Percentiles rank a stretch among this genome's conserved stretches.
Conservation (phyloP, 2,797 vertebrate species). For the Threskiornis aethiopicus region DNA sequence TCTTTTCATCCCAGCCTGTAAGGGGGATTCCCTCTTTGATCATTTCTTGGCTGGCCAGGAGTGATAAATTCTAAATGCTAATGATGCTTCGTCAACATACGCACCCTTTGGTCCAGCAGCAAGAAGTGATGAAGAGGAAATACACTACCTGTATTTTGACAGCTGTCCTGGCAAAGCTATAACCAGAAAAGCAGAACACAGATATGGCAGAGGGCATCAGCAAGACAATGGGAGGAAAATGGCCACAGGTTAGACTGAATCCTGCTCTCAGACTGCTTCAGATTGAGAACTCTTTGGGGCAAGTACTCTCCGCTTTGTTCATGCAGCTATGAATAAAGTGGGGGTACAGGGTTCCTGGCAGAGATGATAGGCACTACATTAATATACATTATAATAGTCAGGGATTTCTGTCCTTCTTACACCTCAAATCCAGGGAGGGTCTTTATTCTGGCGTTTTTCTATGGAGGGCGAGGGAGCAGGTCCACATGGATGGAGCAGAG, state of each 20-base stretch:
- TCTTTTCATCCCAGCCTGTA: neutral
- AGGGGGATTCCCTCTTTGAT: neutral
- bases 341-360: neutral
- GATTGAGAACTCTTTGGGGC: neutral
- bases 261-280: neutral
- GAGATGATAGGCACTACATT: neutral
- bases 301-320: neutral
- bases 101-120: neutral
- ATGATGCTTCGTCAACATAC: neutral
- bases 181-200: neutral
- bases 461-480: neutral
- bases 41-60: neutral
- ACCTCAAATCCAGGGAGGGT: neutral
- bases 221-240: conserved; percentile 2
- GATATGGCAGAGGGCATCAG: neutral
- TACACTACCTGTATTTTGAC: neutral
- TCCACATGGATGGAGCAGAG: neutral
- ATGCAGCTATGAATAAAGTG: neutral
- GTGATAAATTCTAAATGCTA: neutral
- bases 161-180: neutral
- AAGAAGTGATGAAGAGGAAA: neutral
- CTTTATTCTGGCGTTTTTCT: neutral
- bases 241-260: neutral
- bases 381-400: neutral
- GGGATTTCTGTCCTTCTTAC: neutral